phyloP scores from a whole-genome alignment of 2,888 invertebrate species.

The Calliphora vomitoria region DNA sequence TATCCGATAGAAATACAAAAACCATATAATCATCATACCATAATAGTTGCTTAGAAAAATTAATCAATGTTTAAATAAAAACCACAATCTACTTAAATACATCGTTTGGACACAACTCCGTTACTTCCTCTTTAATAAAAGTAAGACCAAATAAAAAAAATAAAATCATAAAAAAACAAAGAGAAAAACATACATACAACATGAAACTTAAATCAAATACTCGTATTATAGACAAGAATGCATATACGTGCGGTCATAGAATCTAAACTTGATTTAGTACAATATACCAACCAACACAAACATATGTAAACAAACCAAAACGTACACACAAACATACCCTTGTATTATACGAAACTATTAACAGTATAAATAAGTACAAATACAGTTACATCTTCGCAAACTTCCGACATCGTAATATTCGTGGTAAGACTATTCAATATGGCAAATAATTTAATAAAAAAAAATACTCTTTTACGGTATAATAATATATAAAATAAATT shows the following conservation, averaged over 20 bases:
- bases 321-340: not conserved
- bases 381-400: constrained; percentile 23
- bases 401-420: constrained; percentile 3
- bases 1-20: too few species aligned
- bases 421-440: constrained; percentile 37
- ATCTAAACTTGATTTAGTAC: constrained; percentile 52
- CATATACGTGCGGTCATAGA: constrained; percentile 51
- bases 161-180: not conserved
- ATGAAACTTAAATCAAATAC: constrained; percentile 52
- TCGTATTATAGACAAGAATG: constrained; percentile 41
- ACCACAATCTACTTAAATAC: constrained; percentile 14
- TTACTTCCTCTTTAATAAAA: constrained; percentile 25
- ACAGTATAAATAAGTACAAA: constrained; percentile 30
- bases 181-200: not conserved
- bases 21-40: not conserved
- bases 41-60: not conserved
- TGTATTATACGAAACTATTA: constrained; percentile 5
- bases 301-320: not conserved
- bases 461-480: constrained; percentile 33
- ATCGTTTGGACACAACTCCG: constrained; percentile 18
- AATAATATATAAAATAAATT: constrained; percentile 14
- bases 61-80: constrained; percentile 42
- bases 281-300: constrained; percentile 15
- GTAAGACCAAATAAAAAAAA: not conserved
- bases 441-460: constrained; percentile 60